A percentile compares a stretch with the other conserved stretches of the same genome.
Evolutionary conservation across 2,888 invertebrate species (phyloP).

Genomic region (Drosophila cognata): DNA sequence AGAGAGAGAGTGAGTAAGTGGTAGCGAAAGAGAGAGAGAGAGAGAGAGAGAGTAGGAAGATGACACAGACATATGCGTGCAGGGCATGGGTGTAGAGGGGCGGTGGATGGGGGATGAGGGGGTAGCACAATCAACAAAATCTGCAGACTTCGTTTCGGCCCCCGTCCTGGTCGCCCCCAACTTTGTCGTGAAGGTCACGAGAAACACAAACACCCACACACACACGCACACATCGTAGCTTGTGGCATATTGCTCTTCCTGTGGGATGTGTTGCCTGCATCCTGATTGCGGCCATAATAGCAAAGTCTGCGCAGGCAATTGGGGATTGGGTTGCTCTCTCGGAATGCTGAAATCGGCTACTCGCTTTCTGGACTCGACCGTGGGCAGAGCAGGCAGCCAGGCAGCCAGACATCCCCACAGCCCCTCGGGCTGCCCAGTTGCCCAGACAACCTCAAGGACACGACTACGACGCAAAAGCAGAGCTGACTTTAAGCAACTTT

Average conservation of each 20-base stretch:
- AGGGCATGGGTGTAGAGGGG: not conserved
- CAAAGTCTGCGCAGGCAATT: conserved; percentile 8
- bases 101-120: no score
- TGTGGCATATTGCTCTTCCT: conserved; percentile 16
- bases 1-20: not conserved
- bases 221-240: not conserved
- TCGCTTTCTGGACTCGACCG: not conserved
- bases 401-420: conserved; percentile 29
- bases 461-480: not conserved
- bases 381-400: conserved; percentile 23
- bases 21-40: not conserved
- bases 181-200: conserved; percentile 25
- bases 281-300: conserved; percentile 20
- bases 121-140: not conserved
- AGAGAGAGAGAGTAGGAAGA: not conserved
- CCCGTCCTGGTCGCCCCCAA: conserved; percentile 1
- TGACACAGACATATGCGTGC: not conserved
- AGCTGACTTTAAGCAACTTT: not conserved
- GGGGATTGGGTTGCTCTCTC: not conserved
- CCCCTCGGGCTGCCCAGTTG: conserved; percentile 13
- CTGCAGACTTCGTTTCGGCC: not conserved
- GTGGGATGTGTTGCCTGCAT: conserved; percentile 16
- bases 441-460: conserved; percentile 35
- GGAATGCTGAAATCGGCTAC: not conserved
- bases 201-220: not conserved